phyloP scores from a whole-genome alignment of 2,113 vertebrate species.

The Oncorhynchus masou region DNA sequence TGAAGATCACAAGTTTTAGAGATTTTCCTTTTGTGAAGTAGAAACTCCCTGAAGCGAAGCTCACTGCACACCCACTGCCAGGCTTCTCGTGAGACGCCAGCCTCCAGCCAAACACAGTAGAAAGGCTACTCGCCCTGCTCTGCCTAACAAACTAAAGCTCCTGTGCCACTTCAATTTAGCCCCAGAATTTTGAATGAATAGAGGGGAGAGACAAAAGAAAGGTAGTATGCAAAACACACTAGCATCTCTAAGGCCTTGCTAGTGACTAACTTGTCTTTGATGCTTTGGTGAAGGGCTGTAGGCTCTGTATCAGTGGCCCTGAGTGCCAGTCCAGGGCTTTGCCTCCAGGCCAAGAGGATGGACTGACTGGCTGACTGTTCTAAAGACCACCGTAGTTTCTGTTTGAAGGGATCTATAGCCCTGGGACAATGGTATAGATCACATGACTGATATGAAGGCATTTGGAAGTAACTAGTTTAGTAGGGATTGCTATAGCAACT shows the following conservation, averaged over 20 bases:
- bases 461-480: slow-evolving; percentile 33
- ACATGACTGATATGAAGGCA: slow-evolving; percentile 3
- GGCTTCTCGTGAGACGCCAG: slow-evolving; percentile 53
- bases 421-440: slow-evolving; percentile 7
- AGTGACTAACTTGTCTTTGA: slow-evolving; percentile 45
- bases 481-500: slow-evolving; percentile 46
- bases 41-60: slow-evolving; percentile 48
- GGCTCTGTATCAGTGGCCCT: not conserved
- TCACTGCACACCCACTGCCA: slow-evolving; percentile 55
- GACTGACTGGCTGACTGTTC: slow-evolving; percentile 19
- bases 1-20: slow-evolving; percentile 49
- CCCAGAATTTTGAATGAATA: slow-evolving; percentile 46
- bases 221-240: slow-evolving; percentile 33
- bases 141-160: slow-evolving; percentile 51
- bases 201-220: slow-evolving; percentile 24
- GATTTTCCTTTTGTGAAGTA: slow-evolving; percentile 41
- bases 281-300: slow-evolving; percentile 18
- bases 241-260: slow-evolving; percentile 15
- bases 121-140: slow-evolving; percentile 53
- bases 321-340: not conserved
- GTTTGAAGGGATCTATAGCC: not conserved
- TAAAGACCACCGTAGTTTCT: slow-evolving; percentile 19
- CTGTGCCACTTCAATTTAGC: slow-evolving; percentile 56
- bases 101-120: slow-evolving; percentile 56
- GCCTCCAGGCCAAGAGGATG: slow-evolving; percentile 32